These are phyloP conservation scores for Gymnoscelis rufifasciata DNA, from an alignment of 2,888 invertebrate genomes.

Conservation along the genomic window DNA sequence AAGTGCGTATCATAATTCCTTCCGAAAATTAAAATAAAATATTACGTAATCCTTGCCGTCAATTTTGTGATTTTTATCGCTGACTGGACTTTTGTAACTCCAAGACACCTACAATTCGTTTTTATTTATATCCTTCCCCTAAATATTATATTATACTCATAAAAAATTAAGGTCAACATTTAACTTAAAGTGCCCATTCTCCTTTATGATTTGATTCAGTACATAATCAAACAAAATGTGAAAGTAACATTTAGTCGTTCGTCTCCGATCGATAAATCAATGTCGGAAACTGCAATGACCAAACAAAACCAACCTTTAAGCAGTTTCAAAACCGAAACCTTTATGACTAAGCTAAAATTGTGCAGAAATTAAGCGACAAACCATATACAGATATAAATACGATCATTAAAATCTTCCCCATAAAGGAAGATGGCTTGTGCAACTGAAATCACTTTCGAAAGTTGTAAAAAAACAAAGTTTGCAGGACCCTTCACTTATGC, in stretches of 20 bases:
- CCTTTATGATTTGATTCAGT: background rate
- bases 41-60: too few relatives aligned
- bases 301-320: constrained; percentile 11
- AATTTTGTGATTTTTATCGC: too few relatives aligned
- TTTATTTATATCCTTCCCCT: too few relatives aligned
- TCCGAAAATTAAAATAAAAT: too few relatives aligned
- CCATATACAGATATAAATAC: constrained; percentile 37
- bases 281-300: constrained; percentile 1
- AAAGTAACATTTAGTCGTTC: constrained; percentile 14
- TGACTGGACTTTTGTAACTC: too few relatives aligned
- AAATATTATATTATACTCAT: too few relatives aligned
- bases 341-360: constrained; percentile 26
- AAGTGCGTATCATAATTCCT: too few relatives aligned
- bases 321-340: constrained; percentile 19
- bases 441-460: constrained; percentile 70
- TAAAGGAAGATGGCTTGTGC: constrained; percentile 48
- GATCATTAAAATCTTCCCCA: constrained; percentile 49
- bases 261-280: constrained; percentile 3
- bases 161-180: constrained; percentile 1
- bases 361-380: constrained; percentile 30
- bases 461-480: constrained; percentile 53
- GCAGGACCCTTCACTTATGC: constrained; percentile 45
- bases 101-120: too few relatives aligned
- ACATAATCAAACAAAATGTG: background rate
- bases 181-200: background rate